These are phyloP conservation scores for Lytechinus variegatus DNA, from an alignment of 35 echinoderm and acorn worm genomes.

Conservation along the genomic window DNA sequence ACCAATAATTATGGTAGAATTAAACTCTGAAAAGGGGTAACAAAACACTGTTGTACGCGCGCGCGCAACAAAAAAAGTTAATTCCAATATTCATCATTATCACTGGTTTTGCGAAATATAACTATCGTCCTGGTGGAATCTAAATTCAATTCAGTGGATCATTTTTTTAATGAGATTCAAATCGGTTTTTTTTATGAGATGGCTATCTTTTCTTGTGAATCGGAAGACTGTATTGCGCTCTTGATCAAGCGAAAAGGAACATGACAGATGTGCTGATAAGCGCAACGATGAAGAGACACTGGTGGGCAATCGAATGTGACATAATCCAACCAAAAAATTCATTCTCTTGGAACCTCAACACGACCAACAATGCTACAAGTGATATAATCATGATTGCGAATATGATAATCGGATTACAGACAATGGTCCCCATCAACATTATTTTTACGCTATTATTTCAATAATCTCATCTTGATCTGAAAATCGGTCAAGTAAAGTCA, in stretches of 20 bases:
- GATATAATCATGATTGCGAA: background rate
- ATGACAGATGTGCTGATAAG: background rate
- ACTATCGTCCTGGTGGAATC: background rate
- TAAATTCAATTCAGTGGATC: background rate
- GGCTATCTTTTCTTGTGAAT: background rate
- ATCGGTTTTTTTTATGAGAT: background rate
- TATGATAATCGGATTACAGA: background rate
- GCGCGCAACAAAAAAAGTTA: background rate
- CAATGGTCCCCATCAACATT: background rate
- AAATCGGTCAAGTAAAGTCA: background rate
- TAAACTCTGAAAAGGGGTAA: background rate
- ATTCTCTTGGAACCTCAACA: background rate
- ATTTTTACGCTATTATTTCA: background rate
- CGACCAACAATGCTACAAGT: background rate
- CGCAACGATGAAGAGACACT: background rate
- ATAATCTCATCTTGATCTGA: background rate
- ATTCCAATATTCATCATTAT: background rate
- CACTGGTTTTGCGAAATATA: background rate
- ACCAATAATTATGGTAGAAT: too few relatives aligned
- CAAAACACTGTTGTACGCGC: too few relatives aligned
- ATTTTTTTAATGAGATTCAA: too few relatives aligned
- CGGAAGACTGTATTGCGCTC: background rate
- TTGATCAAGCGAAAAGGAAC: background rate
- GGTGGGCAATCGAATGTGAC: background rate
- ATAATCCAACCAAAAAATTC: background rate